A percentile compares a stretch with the other conserved stretches of the same genome.
Evolutionary conservation across 1,140 invertebrate genomes (phyloP).

Genomic region (Cylas formicarius): DNA sequence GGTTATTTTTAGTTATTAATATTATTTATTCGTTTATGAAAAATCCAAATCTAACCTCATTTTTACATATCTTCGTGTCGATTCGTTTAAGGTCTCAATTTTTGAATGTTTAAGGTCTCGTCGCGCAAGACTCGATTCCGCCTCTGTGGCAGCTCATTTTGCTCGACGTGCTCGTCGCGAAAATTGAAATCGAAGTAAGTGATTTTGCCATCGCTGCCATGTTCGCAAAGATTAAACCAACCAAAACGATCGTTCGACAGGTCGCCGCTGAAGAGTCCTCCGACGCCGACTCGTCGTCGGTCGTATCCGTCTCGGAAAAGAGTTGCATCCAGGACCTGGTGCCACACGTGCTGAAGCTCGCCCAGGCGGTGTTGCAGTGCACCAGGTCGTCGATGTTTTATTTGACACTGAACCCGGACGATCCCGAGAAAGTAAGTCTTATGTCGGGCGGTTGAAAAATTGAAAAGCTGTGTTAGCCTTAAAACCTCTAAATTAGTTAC

Average conservation of each 20-base stretch:
- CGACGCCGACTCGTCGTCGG: slow-evolving; percentile 6
- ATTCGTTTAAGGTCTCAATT: no score
- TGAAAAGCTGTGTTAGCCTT: no score
- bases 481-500: no score
- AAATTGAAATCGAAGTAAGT: no score
- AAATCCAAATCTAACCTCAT: no score
- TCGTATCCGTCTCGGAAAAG: slow-evolving; percentile 14
- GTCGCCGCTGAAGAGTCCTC: slow-evolving; percentile 48
- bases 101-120: slow-evolving; percentile 37
- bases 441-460: no score
- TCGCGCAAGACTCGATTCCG: slow-evolving; percentile 51
- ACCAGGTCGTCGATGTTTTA: slow-evolving; percentile 39
- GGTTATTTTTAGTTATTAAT: no score
- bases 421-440: slow-evolving; percentile 30
- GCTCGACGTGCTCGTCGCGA: slow-evolving; percentile 60
- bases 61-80: no score
- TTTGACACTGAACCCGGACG: slow-evolving; percentile 46
- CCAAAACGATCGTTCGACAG: slow-evolving; percentile 39
- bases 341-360: slow-evolving; percentile 53
- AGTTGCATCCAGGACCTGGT: slow-evolving; percentile 50
- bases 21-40: no score
- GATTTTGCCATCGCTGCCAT: no score
- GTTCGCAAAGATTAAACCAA: neutral
- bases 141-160: slow-evolving; percentile 59
- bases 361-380: slow-evolving; percentile 51